A percentile compares a stretch with the other conserved stretches of the same genome.
These are phyloP conservation scores for Macrosiphum euphorbiae DNA, from an alignment of 2,888 invertebrate genomes.

Conservation along the genomic window DNA sequence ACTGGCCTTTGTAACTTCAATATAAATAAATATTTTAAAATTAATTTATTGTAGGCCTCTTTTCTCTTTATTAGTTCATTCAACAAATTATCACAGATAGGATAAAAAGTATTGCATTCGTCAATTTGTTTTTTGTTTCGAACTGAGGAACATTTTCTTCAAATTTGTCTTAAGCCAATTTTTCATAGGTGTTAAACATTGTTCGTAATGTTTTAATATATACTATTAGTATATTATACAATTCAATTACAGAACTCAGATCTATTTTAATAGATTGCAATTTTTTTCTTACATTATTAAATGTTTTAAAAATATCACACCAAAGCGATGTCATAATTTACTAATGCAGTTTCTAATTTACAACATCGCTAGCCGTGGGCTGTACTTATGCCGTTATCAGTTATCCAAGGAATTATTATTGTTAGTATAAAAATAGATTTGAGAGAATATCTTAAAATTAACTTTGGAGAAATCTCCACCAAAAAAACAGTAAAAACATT, in stretches of 20 bases:
- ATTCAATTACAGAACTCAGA: conserved; percentile 12
- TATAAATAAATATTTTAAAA: no score
- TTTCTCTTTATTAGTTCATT: neutral
- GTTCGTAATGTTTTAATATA: conserved; percentile 19
- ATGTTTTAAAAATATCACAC: conserved; percentile 8
- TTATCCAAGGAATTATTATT: no score
- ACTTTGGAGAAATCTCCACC: no score
- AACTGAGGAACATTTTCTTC: conserved; percentile 11
- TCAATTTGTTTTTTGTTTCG: conserved; percentile 8
- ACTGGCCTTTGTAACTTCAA: no score
- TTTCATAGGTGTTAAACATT: conserved; percentile 33
- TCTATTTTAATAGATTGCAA: conserved; percentile 41
- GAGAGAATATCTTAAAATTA: no score
- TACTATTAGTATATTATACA: conserved; percentile 2
- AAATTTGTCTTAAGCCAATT: conserved; percentile 14
- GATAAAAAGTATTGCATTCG: neutral
- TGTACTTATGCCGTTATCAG: no score
- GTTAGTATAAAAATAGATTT: no score
- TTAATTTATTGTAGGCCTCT: no score
- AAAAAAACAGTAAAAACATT: no score
- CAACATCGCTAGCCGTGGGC: no score
- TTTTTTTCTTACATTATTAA: neutral
- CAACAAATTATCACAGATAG: conserved; percentile 17
- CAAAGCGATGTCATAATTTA: neutral
- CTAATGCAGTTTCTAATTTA: conserved; percentile 41